Evolutionary conservation across 2,797 vertebrate genomes (phyloP), one percentile per base, ranked within the genome.

Genomic region (Anas acuta): DNA sequence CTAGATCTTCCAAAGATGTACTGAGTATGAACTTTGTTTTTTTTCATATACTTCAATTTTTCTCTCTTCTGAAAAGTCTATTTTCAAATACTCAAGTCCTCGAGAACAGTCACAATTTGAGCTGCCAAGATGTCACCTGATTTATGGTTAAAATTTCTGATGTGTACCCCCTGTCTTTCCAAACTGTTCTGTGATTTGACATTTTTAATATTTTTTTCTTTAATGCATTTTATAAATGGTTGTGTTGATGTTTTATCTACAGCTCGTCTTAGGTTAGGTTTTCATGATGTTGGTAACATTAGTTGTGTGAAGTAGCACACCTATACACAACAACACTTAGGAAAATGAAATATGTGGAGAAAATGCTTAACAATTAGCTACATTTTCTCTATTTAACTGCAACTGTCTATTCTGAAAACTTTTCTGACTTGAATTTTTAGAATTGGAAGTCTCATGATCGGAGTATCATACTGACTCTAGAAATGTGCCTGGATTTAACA

Each of bases 401-500:
- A 54, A 56, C 9, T 37, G 16, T 17, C 11, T 25, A 4, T 73
- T 7, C 5, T 37, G 33, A 70, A 85, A 73, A 6, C 54, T 93
- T 64, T 28, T 73, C 19, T 32, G 4, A 19, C 28, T 20, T 19
- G 3, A 57, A 9, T 39, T 39, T 28, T 64, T 33, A 56, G 41
- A 65, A 37, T 13, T 64, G 21, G 2, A 6, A 51, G 5, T 35
- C 12, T 82, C 14, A 1, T 39, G 45, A 26, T 11, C 1, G 0
- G 35, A 13, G 2, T 3, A 6, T 35, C 0, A 0, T 12, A 32
- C 18, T 8, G 10, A n/a, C 43, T 60, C 8, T 11, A 69, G 54
- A 69, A 84, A 49, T 9, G 13, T 17, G 17, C 12, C 13, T 41
- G 13, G 9, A n/a, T 53, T 78, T 75, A 28, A 28, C 17, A 3